Percentiles rank a stretch among this genome's conserved stretches.
These are phyloP conservation scores for Melinopterus prodromus DNA, from an alignment of 2,888 invertebrate species.

Conservation along the genomic window DNA sequence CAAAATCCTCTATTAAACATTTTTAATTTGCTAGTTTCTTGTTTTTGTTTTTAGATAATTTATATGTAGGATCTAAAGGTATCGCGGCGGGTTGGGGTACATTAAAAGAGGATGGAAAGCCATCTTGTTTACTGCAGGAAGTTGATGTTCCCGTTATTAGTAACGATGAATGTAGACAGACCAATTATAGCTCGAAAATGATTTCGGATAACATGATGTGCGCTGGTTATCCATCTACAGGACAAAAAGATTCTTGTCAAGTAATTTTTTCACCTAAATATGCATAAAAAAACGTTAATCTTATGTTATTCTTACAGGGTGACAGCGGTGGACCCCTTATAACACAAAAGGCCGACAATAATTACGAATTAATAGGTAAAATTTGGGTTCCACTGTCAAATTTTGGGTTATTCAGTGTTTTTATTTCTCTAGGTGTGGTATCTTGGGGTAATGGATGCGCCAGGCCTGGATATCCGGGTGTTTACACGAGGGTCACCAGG, in stretches of 20 bases:
- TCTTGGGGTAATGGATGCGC: slow-evolving; percentile 94
- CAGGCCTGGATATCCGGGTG: slow-evolving; percentile 83
- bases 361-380: slow-evolving; percentile 82
- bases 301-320: slow-evolving; percentile 66
- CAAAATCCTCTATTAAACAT: slow-evolving; percentile 32
- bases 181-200: slow-evolving; percentile 84
- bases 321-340: slow-evolving; percentile 84
- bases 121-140: slow-evolving; percentile 83
- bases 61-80: slow-evolving; percentile 77
- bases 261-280: slow-evolving; percentile 59
- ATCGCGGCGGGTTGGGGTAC: slow-evolving; percentile 91
- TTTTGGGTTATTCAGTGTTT: slow-evolving; percentile 11
- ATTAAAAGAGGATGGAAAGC: slow-evolving; percentile 83
- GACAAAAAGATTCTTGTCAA: slow-evolving; percentile 84
- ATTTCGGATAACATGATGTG: slow-evolving; percentile 91
- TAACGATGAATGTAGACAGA: slow-evolving; percentile 76
- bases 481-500: slow-evolving; percentile 84
- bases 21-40: neutral
- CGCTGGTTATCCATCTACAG: slow-evolving; percentile 77
- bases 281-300: slow-evolving; percentile 37
- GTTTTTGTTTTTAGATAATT: slow-evolving; percentile 62
- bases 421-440: slow-evolving; percentile 69
- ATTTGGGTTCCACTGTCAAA: slow-evolving; percentile 13
- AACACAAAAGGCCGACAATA: slow-evolving; percentile 72
- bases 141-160: slow-evolving; percentile 81